A percentile compares a stretch with the other conserved stretches of the same genome.
These are phyloP conservation scores for Sarcophaga caerulescens DNA, from an alignment of 2,888 invertebrate genomes.

Conservation along the genomic window DNA sequence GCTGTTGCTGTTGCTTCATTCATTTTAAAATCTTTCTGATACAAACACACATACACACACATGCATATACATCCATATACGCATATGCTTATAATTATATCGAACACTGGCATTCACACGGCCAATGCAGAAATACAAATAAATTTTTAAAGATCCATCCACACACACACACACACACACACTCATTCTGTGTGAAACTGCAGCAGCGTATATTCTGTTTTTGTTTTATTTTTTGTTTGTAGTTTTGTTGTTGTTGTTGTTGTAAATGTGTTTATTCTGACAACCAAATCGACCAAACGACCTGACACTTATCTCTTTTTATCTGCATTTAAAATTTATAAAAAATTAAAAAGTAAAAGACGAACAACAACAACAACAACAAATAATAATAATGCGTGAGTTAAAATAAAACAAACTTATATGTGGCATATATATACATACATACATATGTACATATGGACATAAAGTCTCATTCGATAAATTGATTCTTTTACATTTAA, in stretches of 20 bases:
- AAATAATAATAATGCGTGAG: not conserved
- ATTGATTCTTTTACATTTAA: slow-evolving; percentile 70
- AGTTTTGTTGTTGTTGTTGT: no score
- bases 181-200: no score
- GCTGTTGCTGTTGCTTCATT: not conserved
- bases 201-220: no score
- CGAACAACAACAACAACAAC: slow-evolving; percentile 38
- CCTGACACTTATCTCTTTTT: slow-evolving; percentile 73
- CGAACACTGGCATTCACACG: slow-evolving; percentile 44
- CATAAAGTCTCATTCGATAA: slow-evolving; percentile 57
- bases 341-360: slow-evolving; percentile 45
- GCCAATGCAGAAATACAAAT: not conserved
- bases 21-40: not conserved
- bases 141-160: not conserved
- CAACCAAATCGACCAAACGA: slow-evolving; percentile 68
- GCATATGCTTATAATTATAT: slow-evolving; percentile 29
- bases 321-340: slow-evolving; percentile 70
- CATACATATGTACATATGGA: not conserved
- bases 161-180: no score
- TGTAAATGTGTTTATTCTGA: slow-evolving; percentile 31
- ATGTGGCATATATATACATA: not conserved
- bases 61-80: not conserved
- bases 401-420: slow-evolving; percentile 14
- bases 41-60: not conserved
- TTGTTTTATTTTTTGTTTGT: no score